These are phyloP conservation scores for Haliaeetus leucogaster DNA, from an alignment of 2,113 vertebrate species.

Conservation along the genomic window DNA sequence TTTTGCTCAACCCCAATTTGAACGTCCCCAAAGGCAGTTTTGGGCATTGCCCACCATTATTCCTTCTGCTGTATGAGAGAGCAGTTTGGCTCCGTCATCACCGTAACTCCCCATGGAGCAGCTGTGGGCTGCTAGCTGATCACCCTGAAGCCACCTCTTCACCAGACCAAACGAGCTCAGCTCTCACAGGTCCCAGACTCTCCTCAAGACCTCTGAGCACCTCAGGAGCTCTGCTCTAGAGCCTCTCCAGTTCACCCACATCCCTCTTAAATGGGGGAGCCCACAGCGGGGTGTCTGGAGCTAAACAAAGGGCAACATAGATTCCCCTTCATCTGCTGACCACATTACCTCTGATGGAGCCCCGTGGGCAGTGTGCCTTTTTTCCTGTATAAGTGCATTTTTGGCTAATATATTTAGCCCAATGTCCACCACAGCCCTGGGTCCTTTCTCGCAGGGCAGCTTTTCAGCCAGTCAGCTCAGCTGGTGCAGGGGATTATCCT, in stretches of 20 bases:
- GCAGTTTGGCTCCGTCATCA: neutral
- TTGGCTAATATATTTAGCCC: neutral
- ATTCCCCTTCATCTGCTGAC: neutral
- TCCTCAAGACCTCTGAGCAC: neutral
- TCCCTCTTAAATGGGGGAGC: neutral
- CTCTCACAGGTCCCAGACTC: neutral
- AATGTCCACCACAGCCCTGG: accelerated
- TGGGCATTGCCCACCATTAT: neutral
- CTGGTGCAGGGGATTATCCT: neutral
- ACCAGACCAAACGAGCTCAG: neutral
- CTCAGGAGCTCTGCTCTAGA: neutral
- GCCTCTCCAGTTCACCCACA: neutral
- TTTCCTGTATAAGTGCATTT: neutral
- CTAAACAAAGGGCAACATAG: neutral
- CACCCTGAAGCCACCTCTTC: neutral
- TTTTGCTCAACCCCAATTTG: neutral
- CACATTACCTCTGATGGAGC: neutral
- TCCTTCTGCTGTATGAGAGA: neutral
- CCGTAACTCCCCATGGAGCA: neutral
- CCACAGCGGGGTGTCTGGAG: neutral
- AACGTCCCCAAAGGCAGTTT: neutral
- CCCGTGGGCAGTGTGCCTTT: neutral
- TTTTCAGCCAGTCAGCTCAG: neutral
- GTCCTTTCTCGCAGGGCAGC: neutral
- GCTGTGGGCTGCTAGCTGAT: neutral